A percentile compares a stretch with the other conserved stretches of the same genome.
Evolutionary conservation across 2,113 vertebrate species (phyloP).

Genomic region (Psettodes erumei): DNA sequence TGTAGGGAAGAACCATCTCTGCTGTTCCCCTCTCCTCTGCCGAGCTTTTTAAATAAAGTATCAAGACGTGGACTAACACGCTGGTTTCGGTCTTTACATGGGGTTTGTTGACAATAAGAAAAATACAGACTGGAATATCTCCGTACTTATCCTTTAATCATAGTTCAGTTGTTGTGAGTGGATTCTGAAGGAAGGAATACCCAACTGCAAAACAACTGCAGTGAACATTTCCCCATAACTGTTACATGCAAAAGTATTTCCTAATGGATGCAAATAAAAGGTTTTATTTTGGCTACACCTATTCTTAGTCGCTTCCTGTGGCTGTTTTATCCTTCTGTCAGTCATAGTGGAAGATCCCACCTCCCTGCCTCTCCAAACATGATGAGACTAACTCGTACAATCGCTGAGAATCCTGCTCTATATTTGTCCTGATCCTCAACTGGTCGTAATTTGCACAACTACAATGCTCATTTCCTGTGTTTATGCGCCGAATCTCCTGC

Average conservation of each 20-base stretch:
- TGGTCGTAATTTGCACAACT: slow-evolving; percentile 23
- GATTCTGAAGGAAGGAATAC: not conserved
- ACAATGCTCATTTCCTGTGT: slow-evolving; percentile 47
- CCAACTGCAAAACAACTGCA: too few relatives aligned
- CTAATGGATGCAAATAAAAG: too few relatives aligned
- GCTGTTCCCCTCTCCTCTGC: not conserved
- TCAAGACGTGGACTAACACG: not conserved
- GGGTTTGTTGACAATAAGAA: not conserved
- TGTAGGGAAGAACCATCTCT: not conserved
- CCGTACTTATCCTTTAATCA: not conserved
- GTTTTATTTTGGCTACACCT: not conserved
- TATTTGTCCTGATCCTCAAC: not conserved
- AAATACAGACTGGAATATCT: not conserved
- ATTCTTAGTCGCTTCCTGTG: not conserved
- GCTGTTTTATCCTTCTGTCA: not conserved
- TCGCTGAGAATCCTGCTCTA: slow-evolving; percentile 7
- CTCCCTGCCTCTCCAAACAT: not conserved
- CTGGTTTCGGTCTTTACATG: not conserved
- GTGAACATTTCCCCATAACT: too few relatives aligned
- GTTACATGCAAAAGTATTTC: too few relatives aligned
- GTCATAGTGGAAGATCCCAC: not conserved
- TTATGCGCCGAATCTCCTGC: not conserved
- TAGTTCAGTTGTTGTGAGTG: not conserved
- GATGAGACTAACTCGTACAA: slow-evolving; percentile 7
- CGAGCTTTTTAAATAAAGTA: not conserved